A percentile compares a stretch with the other conserved stretches of the same genome.
phyloP scores from a whole-genome alignment of 2,113 vertebrate species.

The Ceyx melanurus region DNA sequence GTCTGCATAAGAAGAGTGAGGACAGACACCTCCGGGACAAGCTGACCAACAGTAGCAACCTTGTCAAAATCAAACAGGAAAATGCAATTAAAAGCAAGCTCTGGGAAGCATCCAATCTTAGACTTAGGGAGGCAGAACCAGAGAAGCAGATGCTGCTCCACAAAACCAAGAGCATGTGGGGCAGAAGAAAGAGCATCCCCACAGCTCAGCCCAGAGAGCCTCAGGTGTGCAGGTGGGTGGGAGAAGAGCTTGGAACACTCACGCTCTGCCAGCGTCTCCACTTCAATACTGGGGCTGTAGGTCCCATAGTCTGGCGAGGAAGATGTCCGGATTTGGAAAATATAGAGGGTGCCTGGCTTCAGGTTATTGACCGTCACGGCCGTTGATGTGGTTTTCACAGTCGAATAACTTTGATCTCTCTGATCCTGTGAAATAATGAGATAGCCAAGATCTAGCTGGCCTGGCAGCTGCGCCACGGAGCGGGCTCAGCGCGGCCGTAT shows the following conservation, averaged over 20 bases:
- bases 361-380: constrained; percentile 91
- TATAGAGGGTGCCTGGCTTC: constrained; percentile 90
- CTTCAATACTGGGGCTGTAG: constrained; percentile 88
- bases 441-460: neutral
- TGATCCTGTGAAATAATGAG: constrained; percentile 80
- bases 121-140: neutral
- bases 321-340: constrained; percentile 90
- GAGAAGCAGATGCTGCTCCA: neutral
- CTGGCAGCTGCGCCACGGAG: neutral
- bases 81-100: neutral
- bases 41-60: neutral
- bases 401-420: constrained; percentile 93
- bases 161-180: neutral
- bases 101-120: neutral
- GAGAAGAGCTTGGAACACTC: constrained; percentile 60
- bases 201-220: neutral
- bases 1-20: neutral
- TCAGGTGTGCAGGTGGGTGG: fast-evolving
- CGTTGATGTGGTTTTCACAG: constrained; percentile 87
- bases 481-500: neutral
- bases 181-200: neutral
- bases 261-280: constrained; percentile 92
- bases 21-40: neutral
- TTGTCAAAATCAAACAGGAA: neutral
- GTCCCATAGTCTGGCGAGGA: constrained; percentile 82